Evolutionary conservation across 1,140 invertebrate species (phyloP).

Genomic region (Euborellia annulipes): DNA sequence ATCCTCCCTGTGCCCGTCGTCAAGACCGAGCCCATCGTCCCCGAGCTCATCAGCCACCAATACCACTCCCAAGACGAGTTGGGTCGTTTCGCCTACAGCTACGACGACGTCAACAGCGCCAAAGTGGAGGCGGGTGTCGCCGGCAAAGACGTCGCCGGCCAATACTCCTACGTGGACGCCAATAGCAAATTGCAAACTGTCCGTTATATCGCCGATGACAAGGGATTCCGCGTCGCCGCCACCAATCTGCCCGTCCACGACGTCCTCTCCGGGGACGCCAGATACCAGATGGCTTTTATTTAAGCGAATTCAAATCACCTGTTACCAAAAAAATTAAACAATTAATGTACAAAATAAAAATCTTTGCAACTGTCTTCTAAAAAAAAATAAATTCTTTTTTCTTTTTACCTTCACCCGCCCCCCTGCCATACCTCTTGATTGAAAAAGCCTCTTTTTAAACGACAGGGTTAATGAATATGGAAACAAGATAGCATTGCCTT

Average conservation of each 20-base stretch:
- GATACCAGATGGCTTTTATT: no score
- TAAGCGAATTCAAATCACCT: no score
- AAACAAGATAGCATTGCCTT: no score
- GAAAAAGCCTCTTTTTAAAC: no score
- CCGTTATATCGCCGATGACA: slow-evolving; percentile 15
- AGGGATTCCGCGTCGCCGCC: slow-evolving; percentile 17
- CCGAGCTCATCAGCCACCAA: slow-evolving; percentile 24
- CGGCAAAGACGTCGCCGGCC: slow-evolving; percentile 9
- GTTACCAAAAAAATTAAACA: no score
- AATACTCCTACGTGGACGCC: slow-evolving; percentile 18
- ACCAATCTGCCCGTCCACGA: slow-evolving; percentile 15
- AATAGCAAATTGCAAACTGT: slow-evolving; percentile 16
- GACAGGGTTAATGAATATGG: no score
- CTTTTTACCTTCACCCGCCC: no score
- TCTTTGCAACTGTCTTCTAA: no score
- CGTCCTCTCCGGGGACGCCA: background rate
- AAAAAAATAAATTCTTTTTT: no score
- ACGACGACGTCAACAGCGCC: slow-evolving; percentile 15
- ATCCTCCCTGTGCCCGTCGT: no score
- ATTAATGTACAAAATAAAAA: no score
- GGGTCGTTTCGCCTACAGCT: slow-evolving; percentile 33
- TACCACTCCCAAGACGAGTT: slow-evolving; percentile 43
- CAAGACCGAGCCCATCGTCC: slow-evolving; percentile 4
- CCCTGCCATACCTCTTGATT: no score
- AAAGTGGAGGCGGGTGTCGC: slow-evolving; percentile 14